These are phyloP conservation scores for Alcedo atthis DNA, from an alignment of 2,797 vertebrate genomes.

Conservation along the genomic window DNA sequence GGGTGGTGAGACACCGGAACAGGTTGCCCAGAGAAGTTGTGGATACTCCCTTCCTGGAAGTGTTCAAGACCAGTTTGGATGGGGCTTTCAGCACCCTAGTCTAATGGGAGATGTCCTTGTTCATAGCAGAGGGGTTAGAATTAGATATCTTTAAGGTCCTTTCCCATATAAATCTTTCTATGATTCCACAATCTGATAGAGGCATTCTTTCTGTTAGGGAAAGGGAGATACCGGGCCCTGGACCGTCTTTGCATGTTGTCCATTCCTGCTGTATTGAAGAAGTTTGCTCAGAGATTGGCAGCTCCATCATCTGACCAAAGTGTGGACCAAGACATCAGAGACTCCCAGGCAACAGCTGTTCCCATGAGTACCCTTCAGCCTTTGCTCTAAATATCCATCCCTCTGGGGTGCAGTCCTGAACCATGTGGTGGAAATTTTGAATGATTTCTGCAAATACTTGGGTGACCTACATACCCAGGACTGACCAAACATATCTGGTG, in stretches of 20 bases:
- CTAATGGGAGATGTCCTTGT: background rate
- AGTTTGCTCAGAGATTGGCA: background rate
- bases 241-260: background rate
- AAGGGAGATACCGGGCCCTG: background rate
- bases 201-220: background rate
- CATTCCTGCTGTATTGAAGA: background rate
- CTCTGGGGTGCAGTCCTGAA: background rate
- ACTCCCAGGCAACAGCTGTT: background rate
- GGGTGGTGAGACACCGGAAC: background rate
- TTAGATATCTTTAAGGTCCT: background rate
- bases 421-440: background rate
- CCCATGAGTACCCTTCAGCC: background rate
- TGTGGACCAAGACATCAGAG: background rate
- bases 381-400: background rate
- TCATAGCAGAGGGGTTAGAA: background rate
- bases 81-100: background rate
- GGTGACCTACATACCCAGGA: accelerated
- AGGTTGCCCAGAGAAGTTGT: background rate
- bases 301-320: background rate
- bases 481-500: accelerated
- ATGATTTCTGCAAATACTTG: background rate
- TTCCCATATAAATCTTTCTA: background rate
- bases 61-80: background rate
- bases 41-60: background rate
- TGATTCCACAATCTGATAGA: background rate